These are phyloP conservation scores for Pterocles burchelli DNA, from an alignment of 2,113 vertebrate genomes.

Conservation along the genomic window DNA sequence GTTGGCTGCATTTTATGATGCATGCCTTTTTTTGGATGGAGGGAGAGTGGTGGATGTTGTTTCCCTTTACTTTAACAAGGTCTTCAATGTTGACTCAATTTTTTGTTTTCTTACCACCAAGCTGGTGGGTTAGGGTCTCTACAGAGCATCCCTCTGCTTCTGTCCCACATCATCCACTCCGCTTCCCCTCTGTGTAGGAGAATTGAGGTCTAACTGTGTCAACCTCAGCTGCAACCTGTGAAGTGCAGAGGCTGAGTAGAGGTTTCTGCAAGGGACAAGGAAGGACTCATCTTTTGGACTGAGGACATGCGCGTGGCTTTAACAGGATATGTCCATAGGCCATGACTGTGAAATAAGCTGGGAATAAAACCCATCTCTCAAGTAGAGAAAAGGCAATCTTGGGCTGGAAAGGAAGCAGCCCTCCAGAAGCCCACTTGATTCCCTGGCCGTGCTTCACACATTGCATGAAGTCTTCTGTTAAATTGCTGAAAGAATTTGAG, in stretches of 20 bases:
- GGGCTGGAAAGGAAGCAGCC: not conserved
- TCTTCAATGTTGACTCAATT: not conserved
- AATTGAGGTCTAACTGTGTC: not conserved
- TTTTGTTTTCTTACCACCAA: not conserved
- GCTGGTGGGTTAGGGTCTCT: not conserved
- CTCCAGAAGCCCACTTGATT: not conserved
- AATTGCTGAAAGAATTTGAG: not conserved
- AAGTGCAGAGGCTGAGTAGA: not conserved
- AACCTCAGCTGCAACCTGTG: not conserved
- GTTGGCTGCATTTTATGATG: not conserved
- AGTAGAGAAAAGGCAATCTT: not conserved
- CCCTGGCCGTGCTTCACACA: not conserved
- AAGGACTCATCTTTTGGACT: not conserved
- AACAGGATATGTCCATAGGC: not conserved
- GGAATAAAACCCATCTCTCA: not conserved
- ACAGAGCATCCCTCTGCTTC: not conserved
- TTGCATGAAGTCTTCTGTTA: not conserved
- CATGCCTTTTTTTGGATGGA: not conserved
- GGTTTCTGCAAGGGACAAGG: not conserved
- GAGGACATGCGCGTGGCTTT: not conserved
- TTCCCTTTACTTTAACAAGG: not conserved
- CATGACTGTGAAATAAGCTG: not conserved
- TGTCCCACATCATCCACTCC: not conserved
- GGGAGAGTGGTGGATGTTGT: not conserved
- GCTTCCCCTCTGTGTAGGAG: not conserved